Percentiles rank a stretch among this genome's conserved stretches.
These are phyloP conservation scores for Aricia agestis DNA, from an alignment of 1,140 invertebrate genomes.

Conservation along the genomic window DNA sequence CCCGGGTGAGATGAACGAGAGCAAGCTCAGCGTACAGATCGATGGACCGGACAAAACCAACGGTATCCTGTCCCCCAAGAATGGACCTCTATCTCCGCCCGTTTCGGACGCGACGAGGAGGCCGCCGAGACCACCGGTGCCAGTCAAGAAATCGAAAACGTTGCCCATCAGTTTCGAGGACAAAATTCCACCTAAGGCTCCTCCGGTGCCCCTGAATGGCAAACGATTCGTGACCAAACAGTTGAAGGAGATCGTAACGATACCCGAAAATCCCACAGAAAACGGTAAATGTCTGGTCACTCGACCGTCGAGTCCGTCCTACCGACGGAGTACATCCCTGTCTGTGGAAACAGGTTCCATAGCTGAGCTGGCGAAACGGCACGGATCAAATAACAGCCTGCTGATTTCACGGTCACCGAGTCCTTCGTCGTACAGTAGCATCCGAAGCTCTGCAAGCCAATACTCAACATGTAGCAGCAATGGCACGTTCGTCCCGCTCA, in stretches of 20 bases:
- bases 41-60: constrained; percentile 48
- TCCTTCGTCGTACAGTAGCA: constrained; percentile 61
- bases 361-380: constrained; percentile 64
- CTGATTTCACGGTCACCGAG: constrained; percentile 67
- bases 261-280: constrained; percentile 47
- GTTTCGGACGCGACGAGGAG: constrained; percentile 51
- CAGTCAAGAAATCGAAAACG: constrained; percentile 69
- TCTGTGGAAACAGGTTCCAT: constrained; percentile 72
- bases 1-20: constrained; percentile 34
- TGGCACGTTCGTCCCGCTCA: constrained; percentile 57
- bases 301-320: constrained; percentile 65
- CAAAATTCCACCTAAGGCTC: constrained; percentile 50
- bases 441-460: constrained; percentile 60
- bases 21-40: constrained; percentile 52
- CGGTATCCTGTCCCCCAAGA: constrained; percentile 45
- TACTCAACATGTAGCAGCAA: constrained; percentile 73
- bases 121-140: constrained; percentile 63
- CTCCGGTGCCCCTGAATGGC: constrained; percentile 48
- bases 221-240: constrained; percentile 68
- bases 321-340: constrained; percentile 57
- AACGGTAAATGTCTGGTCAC: constrained; percentile 49
- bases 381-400: constrained; percentile 46
- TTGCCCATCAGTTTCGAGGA: constrained; percentile 67
- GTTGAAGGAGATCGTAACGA: constrained; percentile 65
- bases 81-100: constrained; percentile 54